Conservation (phyloP, 2,888 invertebrate genomes). For the Cremastinae sp. region DNA sequence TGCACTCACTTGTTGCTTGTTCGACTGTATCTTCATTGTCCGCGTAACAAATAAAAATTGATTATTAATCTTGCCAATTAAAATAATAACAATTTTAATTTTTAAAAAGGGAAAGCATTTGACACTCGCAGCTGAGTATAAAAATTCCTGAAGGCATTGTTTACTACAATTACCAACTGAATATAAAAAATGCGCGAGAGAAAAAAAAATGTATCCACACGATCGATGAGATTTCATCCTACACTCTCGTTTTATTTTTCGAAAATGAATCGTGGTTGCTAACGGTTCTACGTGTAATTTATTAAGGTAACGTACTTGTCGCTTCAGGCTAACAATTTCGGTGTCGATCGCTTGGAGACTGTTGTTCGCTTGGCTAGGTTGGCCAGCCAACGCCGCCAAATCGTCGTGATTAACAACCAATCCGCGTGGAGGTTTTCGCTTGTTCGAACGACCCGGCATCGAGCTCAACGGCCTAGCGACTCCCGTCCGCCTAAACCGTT, state of each 20-base stretch:
- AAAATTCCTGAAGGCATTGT: too few relatives aligned
- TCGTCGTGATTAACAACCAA: slow-evolving; percentile 99
- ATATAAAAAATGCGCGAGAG: slow-evolving; percentile 43
- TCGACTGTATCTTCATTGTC: slow-evolving; percentile 91
- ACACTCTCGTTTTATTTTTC: neutral
- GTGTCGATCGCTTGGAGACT: slow-evolving; percentile 95
- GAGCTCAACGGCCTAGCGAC: slow-evolving; percentile 81
- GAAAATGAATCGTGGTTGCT: slow-evolving; percentile 2
- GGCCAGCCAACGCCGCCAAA: slow-evolving; percentile 93
- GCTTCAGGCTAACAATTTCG: slow-evolving; percentile 95
- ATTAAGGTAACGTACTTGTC: slow-evolving; percentile 90
- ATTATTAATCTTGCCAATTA: too few relatives aligned
- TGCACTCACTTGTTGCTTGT: slow-evolving; percentile 94
- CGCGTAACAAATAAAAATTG: neutral
- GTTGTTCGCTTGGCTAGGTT: slow-evolving; percentile 84
- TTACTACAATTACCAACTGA: too few relatives aligned
- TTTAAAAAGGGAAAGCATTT: too few relatives aligned
- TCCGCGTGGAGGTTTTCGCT: slow-evolving; percentile 95
- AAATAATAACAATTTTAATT: too few relatives aligned
- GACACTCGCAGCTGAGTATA: too few relatives aligned
- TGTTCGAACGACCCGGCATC: slow-evolving; percentile 81
- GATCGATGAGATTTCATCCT: slow-evolving; percentile 54
- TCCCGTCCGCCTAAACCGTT: slow-evolving; percentile 81
- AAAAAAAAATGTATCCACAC: slow-evolving; percentile 78
- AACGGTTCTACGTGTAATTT: slow-evolving; percentile 42